phyloP scores from a whole-genome alignment of 1,140 invertebrate genomes.

The Drosophila pseudoobscura region DNA sequence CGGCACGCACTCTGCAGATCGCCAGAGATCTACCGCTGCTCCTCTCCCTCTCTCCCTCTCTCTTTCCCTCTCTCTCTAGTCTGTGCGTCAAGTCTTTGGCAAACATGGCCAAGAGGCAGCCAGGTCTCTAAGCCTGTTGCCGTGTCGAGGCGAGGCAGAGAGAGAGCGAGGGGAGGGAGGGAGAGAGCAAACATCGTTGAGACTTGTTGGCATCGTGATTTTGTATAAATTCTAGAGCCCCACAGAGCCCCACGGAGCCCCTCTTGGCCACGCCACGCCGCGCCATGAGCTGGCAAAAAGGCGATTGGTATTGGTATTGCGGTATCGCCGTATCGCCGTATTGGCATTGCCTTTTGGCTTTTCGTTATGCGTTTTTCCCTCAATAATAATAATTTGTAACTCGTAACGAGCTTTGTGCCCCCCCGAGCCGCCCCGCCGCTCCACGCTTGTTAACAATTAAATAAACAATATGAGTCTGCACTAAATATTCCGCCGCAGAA shows the following conservation, averaged over 20 bases:
- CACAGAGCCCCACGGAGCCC: slow-evolving; percentile 7
- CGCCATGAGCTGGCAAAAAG: slow-evolving; percentile 60
- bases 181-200: slow-evolving; percentile 76
- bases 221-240: slow-evolving; percentile 66
- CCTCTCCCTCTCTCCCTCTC: slow-evolving; percentile 1
- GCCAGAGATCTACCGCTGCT: slow-evolving; percentile 22
- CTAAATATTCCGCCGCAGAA: slow-evolving; percentile 32
- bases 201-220: slow-evolving; percentile 79
- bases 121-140: slow-evolving; percentile 27
- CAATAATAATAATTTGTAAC: slow-evolving; percentile 74
- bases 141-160: slow-evolving; percentile 35
- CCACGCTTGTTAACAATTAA: slow-evolving; percentile 80
- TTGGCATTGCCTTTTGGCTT: slow-evolving; percentile 20
- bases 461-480: slow-evolving; percentile 80
- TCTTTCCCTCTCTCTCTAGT: background rate
- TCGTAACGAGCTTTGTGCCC: slow-evolving; percentile 66
- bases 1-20: too few species aligned
- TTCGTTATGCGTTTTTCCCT: slow-evolving; percentile 13
- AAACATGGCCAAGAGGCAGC: slow-evolving; percentile 55
- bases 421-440: slow-evolving; percentile 53
- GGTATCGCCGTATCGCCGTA: background rate
- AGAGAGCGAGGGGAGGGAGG: slow-evolving; percentile 37
- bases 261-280: background rate
- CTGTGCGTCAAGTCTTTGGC: slow-evolving; percentile 65
- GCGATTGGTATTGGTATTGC: too few species aligned